These are phyloP conservation scores for Drosophila pegasa DNA, from an alignment of 2,888 invertebrate genomes.

Conservation along the genomic window DNA sequence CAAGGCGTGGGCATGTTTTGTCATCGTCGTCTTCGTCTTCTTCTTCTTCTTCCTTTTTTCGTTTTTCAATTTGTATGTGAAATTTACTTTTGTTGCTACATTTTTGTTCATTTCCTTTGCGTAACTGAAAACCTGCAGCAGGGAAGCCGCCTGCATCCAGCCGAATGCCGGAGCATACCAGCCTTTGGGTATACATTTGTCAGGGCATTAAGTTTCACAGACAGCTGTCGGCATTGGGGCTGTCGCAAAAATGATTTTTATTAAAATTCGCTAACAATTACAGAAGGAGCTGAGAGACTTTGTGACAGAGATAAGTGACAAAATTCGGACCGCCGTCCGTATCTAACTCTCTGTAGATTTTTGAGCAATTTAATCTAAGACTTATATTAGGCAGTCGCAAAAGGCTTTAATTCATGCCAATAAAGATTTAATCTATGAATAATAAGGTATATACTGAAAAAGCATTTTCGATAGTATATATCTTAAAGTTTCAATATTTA, in stretches of 20 bases:
- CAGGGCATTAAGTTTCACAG: conserved; percentile 58
- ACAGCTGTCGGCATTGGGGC: conserved; percentile 23
- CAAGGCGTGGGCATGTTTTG: conserved; percentile 30
- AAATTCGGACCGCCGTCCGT: too few relatives aligned
- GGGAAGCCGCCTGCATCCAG: conserved; percentile 29
- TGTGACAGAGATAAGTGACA: not conserved
- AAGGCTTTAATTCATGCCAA: too few relatives aligned
- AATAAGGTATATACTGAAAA: too few relatives aligned
- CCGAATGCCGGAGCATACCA: conserved; percentile 11
- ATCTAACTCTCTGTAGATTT: not conserved
- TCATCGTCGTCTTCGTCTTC: conserved; percentile 7
- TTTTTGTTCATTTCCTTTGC: conserved; percentile 71
- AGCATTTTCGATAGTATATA: too few relatives aligned
- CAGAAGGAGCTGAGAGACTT: not conserved
- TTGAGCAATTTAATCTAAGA: too few relatives aligned
- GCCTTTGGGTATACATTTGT: conserved; percentile 43
- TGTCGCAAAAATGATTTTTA: conserved; percentile 46
- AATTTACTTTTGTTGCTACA: conserved; percentile 67
- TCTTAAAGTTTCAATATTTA: too few relatives aligned
- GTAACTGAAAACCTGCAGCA: conserved; percentile 68
- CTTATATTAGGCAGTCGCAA: too few relatives aligned
- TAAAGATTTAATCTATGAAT: too few relatives aligned
- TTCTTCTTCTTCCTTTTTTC: conserved; percentile 9
- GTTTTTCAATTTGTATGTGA: conserved; percentile 52
- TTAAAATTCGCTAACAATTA: conserved; percentile 52